Base-by-base conservation (phyloP, 2,888 invertebrate genomes). In the Drosophila macrospina region DNA sequence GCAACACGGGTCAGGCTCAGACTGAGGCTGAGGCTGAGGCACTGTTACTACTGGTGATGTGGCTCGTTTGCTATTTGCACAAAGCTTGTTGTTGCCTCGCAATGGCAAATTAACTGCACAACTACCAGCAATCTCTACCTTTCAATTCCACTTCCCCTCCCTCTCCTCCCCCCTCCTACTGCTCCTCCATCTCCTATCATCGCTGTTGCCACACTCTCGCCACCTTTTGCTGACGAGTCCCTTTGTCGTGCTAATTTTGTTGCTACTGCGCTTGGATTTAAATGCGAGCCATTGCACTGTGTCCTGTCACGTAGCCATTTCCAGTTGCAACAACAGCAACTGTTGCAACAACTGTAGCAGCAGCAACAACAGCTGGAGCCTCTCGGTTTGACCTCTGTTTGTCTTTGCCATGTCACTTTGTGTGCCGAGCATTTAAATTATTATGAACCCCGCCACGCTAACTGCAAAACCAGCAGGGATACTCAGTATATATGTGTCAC, bases 391-490 rank as follows among this genome's bases (percentile, higher is more conserved):
- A 86, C 88, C 85, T 88, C 74, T 89, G 86, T 88, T 89, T 89
- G 86, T 89, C 86, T 89, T 87, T 88, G 86, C 83, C 74, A 78
- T 87, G 89, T 87, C 88, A 85, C 70, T 77, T 75, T 86, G 89
- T 88, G 86, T 89, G 88, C 86, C 75, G 67, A 89, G 90, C 89
- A 90, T 90, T 90, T 89, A 89, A 90, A 90, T 89, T 89, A 89
- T 90, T 90, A 89, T 88, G 88, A 89, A 64, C 74, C 74, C 79
- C 73, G 60, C 68, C 78, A 67, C 65, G 69, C 71, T 80, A 68
- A 77, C 67, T 51, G 63, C 50, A 45, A 67, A 30, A n/a, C 41
- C 45, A 32, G 20, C 20, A 20, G 24, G 28, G 7, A 15, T n/a
- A n/a, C 28, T 7, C 1, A 41, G 51, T 26, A 50, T 47, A 55